Evolutionary conservation across 2,797 vertebrate genomes (phyloP).

Genomic region (Iguana delicatissima): DNA sequence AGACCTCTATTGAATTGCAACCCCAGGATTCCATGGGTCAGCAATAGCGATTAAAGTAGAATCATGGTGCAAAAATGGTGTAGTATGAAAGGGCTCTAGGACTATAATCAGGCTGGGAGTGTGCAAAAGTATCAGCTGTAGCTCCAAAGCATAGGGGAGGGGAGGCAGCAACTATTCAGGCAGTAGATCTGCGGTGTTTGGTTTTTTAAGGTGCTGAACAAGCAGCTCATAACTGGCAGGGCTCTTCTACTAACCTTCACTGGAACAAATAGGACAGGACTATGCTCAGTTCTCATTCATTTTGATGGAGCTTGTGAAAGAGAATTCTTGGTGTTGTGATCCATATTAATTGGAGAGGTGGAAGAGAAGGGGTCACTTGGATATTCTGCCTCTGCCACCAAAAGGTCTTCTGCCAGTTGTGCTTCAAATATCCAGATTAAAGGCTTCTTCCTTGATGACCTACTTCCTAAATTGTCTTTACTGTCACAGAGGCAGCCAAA

Average conservation of each 20-base stretch:
- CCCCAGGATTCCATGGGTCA: no score
- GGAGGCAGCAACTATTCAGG: not conserved
- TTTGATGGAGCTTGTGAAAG: not conserved
- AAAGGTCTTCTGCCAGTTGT: not conserved
- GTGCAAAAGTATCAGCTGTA: not conserved
- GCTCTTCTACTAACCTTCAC: not conserved
- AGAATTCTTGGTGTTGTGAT: not conserved
- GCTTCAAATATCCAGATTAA: not conserved
- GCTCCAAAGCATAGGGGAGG: not conserved
- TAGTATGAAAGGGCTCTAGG: not conserved
- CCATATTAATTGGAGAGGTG: not conserved
- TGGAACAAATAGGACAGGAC: not conserved
- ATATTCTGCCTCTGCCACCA: not conserved
- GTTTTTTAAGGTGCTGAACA: not conserved
- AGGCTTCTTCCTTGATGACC: not conserved
- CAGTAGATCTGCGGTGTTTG: not conserved
- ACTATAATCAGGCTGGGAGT: not conserved
- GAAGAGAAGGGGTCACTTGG: not conserved
- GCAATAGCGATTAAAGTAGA: not conserved
- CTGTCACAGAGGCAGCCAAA: conserved; percentile 4
- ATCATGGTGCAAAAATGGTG: not conserved
- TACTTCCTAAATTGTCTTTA: not conserved
- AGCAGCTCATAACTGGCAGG: not conserved
- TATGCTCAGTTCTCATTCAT: not conserved
- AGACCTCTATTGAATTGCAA: no score